Percentiles rank a stretch among this genome's conserved stretches.
phyloP scores from a whole-genome alignment of 2,888 invertebrate genomes.

The Nymphalis polychloros region DNA sequence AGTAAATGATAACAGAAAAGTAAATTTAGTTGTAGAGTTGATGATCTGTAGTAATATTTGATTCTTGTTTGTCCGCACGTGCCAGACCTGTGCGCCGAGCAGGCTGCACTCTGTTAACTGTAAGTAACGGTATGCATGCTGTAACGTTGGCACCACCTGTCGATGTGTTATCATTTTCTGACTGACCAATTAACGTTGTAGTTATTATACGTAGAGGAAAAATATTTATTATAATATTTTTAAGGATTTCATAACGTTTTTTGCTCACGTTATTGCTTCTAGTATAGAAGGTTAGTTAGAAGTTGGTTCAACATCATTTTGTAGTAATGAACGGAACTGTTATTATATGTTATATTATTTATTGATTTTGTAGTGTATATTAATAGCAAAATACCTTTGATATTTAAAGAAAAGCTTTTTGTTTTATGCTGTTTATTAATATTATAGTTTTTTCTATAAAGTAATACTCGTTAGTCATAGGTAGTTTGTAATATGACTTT shows the following conservation, averaged over 20 bases:
- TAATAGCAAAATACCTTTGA: not conserved
- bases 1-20: constrained; percentile 66
- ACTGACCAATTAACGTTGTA: constrained; percentile 49
- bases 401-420: not conserved
- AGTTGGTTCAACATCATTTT: not conserved
- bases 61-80: constrained; percentile 59
- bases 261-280: constrained; percentile 1
- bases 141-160: constrained; percentile 41
- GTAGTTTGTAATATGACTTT: not conserved
- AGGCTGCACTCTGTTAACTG: constrained; percentile 61
- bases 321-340: not conserved
- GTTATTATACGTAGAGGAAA: not conserved
- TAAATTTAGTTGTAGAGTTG: constrained; percentile 32
- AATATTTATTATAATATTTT: too few species aligned
- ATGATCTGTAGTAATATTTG: constrained; percentile 45
- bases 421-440: not conserved
- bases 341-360: not conserved
- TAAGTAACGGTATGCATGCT: constrained; percentile 67
- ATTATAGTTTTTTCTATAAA: not conserved
- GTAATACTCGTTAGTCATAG: not conserved
- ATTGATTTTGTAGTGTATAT: not conserved
- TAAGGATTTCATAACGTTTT: not conserved
- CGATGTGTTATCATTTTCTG: constrained; percentile 67
- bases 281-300: constrained; percentile 2
- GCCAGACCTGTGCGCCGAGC: constrained; percentile 67